These are phyloP conservation scores for Eretmochelys imbricata DNA, from an alignment of 2,113 vertebrate species.

Conservation along the genomic window DNA sequence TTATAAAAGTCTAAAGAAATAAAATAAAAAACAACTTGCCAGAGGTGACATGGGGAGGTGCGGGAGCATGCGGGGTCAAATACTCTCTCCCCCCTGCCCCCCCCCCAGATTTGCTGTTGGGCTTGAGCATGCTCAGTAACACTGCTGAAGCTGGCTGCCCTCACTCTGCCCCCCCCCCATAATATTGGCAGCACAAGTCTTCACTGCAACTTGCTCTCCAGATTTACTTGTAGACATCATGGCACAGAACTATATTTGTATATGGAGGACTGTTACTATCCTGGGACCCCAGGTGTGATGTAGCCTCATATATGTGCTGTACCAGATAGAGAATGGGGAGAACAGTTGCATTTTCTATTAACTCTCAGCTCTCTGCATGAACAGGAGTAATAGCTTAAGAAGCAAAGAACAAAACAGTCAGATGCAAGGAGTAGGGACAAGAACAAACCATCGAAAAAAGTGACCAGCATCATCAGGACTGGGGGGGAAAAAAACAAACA, in stretches of 20 bases:
- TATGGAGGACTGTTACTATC: background rate
- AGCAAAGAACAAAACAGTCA: slow-evolving; percentile 51
- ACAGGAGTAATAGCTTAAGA: slow-evolving; percentile 33
- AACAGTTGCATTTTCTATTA: slow-evolving; percentile 34
- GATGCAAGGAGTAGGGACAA: slow-evolving; percentile 46
- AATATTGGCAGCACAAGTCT: no score
- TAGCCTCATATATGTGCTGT: background rate
- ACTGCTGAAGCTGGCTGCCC: background rate
- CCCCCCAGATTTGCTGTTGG: no score
- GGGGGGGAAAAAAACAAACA: background rate
- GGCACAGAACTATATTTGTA: background rate
- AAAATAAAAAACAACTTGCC: background rate
- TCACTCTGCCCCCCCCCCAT: no score
- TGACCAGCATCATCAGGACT: slow-evolving; percentile 38
- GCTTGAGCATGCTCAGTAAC: background rate
- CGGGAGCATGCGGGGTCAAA: no score
- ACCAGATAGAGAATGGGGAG: background rate
- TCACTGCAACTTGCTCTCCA: background rate
- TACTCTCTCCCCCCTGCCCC: no score
- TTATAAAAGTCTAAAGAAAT: slow-evolving; percentile 1
- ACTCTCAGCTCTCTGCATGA: slow-evolving; percentile 35
- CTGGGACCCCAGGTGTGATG: background rate
- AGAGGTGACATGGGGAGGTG: no score
- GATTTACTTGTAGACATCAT: background rate
- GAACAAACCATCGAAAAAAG: slow-evolving; percentile 55